Percentiles rank a stretch among this genome's conserved stretches.
Conservation (phyloP, 2,888 invertebrate species). For the Nymphalis urticae region DNA sequence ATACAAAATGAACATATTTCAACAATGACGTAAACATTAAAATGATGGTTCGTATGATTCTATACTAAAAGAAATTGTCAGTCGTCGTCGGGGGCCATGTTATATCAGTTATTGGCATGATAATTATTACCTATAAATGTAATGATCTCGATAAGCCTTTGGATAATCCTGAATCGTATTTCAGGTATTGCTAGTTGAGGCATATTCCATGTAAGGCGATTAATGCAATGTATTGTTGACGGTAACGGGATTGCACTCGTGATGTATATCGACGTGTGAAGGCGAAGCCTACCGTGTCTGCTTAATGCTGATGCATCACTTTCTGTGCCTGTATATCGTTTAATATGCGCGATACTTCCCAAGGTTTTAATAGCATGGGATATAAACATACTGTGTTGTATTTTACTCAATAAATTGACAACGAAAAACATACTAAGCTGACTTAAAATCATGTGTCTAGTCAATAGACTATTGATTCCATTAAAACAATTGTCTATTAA, state of each 20-base stretch:
- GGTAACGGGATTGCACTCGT: constrained; percentile 50
- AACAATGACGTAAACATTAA: background rate
- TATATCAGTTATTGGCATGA: too few species aligned
- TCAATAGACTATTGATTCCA: too few species aligned
- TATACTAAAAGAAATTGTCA: background rate
- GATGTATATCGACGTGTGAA: constrained; percentile 50
- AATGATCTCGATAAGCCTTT: constrained; percentile 17
- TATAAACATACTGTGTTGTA: too few species aligned
- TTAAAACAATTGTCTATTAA: too few species aligned
- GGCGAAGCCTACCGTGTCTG: constrained; percentile 7
- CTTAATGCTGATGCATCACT: constrained; percentile 13
- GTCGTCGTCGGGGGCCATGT: background rate
- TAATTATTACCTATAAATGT: background rate
- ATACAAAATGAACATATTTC: too few species aligned
- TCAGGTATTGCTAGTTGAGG: constrained; percentile 24
- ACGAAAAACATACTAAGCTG: too few species aligned
- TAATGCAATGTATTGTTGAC: constrained; percentile 47
- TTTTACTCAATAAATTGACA: too few species aligned
- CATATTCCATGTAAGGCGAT: constrained; percentile 30
- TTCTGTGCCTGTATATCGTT: background rate
- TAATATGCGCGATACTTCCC: background rate
- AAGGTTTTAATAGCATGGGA: background rate
- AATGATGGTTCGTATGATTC: too few species aligned
- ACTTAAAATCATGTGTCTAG: too few species aligned
- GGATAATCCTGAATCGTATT: constrained; percentile 20